Percentiles rank a stretch among this genome's conserved stretches.
These are phyloP conservation scores for Callyntrura sp. DNA, from an alignment of 2,888 invertebrate species.

Conservation along the genomic window DNA sequence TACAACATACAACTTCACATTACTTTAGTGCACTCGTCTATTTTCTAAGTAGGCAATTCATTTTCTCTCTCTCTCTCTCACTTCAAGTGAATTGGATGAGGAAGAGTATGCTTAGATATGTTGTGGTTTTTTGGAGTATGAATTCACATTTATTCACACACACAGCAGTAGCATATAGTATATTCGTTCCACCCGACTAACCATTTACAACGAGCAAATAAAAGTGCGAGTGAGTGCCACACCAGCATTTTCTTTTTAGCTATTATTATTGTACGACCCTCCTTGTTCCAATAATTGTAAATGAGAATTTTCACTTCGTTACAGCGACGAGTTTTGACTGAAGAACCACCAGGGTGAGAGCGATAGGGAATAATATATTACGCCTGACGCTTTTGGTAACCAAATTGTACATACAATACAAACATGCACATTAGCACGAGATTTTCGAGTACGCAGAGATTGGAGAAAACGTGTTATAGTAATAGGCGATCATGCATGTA, in stretches of 20 bases:
- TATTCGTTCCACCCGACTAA: too few relatives aligned
- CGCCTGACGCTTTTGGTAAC: too few relatives aligned
- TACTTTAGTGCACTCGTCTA: background rate
- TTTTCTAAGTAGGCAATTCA: constrained; percentile 49
- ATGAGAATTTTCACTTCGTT: constrained; percentile 15
- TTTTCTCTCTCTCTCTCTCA: constrained; percentile 58
- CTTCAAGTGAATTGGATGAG: background rate
- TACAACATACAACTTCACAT: background rate
- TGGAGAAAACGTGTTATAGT: background rate
- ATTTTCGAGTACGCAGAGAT: background rate
- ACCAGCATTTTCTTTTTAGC: constrained; percentile 58
- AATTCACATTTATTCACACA: too few relatives aligned
- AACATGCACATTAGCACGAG: constrained; percentile 25
- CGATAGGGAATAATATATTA: too few relatives aligned
- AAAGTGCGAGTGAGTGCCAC: constrained; percentile 35
- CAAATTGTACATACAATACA: background rate
- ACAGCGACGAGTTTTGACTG: background rate
- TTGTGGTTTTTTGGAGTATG: background rate
- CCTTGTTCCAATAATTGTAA: background rate
- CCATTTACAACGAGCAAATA: constrained; percentile 56
- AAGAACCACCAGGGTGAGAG: too few relatives aligned
- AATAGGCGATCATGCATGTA: constrained; percentile 39
- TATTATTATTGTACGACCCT: too few relatives aligned
- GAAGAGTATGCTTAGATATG: background rate
- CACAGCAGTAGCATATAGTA: too few relatives aligned